Conservation (phyloP, 92 coral and sea anemone genomes). For the Zoanthus solanderi region DNA sequence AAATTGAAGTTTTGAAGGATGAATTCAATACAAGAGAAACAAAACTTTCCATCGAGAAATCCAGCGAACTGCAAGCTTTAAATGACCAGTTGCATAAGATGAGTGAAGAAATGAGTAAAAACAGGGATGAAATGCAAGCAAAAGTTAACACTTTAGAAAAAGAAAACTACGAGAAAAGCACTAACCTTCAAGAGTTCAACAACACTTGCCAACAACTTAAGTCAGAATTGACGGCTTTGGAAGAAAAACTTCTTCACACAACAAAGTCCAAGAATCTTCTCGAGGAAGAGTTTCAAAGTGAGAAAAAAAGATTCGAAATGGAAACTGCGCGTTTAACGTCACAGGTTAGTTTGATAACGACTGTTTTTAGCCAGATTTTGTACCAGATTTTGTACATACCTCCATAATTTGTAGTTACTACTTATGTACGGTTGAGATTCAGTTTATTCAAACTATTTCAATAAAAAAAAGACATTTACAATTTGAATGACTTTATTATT, state of each 20-base stretch:
- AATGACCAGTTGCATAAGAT: constrained; percentile 34
- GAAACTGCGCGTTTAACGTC: neutral
- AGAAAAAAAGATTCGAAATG: constrained; percentile 23
- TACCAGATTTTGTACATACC: no score
- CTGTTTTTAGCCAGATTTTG: no score
- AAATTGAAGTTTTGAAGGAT: constrained; percentile 38
- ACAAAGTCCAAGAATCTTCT: constrained; percentile 57
- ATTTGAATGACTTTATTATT: no score
- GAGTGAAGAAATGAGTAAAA: constrained; percentile 48
- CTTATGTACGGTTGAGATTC: no score
- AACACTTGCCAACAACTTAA: constrained; percentile 52
- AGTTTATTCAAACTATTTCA: no score
- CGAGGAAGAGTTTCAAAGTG: constrained; percentile 51
- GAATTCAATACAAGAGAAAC: constrained; percentile 26
- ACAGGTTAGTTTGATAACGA: constrained; percentile 17
- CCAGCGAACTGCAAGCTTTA: constrained; percentile 6
- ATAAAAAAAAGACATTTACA: no score
- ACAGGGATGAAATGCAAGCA: constrained; percentile 24
- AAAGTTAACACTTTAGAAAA: neutral
- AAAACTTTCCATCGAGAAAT: constrained; percentile 29
- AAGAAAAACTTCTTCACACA: constrained; percentile 53
- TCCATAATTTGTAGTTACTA: no score
- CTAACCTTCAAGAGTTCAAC: constrained; percentile 61
- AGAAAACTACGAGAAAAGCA: constrained; percentile 33
- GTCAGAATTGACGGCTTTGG: constrained; percentile 62